Evolutionary conservation across 2,113 vertebrate genomes (phyloP), one percentile per base, ranked within the genome.

Genomic region (Columba janthina): DNA sequence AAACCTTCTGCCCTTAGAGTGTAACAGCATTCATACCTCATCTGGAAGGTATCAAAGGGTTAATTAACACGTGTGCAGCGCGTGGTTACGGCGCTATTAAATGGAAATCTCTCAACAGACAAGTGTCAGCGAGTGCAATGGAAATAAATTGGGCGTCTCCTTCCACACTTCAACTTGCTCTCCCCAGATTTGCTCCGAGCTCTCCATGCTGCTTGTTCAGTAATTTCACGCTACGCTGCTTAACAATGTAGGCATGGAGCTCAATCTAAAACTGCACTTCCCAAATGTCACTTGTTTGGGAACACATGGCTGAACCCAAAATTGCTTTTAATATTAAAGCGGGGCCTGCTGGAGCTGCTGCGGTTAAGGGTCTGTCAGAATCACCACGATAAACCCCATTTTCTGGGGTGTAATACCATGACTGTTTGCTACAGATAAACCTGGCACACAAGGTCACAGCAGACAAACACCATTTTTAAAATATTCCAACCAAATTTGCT

Each of bases 261-360:
- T 96, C 96, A 46, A 96, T 94, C 95, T 71, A 54, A 91, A 95
- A 50, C 95, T 10, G 86, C 86, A 67, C 94, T 96, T 97, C 97
- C 97, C 97, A 96, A 96, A 97, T 96, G 98, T 91, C 97, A 97
- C 96, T 97, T 96, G 95, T 97, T 96, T 97, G 94, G 85, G 96
- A 97, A 98, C 97, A 98, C 97, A 96, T 81, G 97, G 97, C 96
- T 97, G 96, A 97, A 44, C 94, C 96, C 85, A 42, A 97, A 97
- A 98, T 95, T 97, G 94, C 97, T 96, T 97, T 97, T 90, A 95
- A 92, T 96, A 96, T 97, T 93, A 73, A 60, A 97, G 95, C 9
- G 51, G 92, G 50, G 91, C 96, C 96, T n/a, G 76, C 72, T 34
- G 67, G 95, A 95, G 54, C 60, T 5, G 8, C 36, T 31, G 72